Conservation (phyloP, 2,113 vertebrate genomes). For the Galemys pyrenaicus region DNA sequence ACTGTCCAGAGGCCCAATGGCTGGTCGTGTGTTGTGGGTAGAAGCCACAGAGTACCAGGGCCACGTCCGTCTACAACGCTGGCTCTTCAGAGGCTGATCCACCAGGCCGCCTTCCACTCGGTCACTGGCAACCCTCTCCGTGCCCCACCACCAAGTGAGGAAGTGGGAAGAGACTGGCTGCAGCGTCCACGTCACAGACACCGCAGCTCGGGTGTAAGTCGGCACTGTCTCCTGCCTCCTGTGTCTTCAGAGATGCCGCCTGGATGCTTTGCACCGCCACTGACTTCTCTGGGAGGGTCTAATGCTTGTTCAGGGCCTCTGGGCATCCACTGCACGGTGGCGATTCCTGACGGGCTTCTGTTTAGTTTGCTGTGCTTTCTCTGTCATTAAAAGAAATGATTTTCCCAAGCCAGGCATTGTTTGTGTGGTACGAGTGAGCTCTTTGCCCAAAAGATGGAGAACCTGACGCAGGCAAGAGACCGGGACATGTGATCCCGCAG, state of each 20-base stretch:
- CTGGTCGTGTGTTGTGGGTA: slow-evolving; percentile 37
- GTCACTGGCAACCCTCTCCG: slow-evolving; percentile 57
- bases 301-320: background rate
- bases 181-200: background rate
- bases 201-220: background rate
- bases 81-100: background rate
- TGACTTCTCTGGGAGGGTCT: slow-evolving; percentile 54
- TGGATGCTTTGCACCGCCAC: background rate
- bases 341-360: slow-evolving; percentile 34
- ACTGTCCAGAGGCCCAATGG: slow-evolving; percentile 36
- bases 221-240: slow-evolving; percentile 9
- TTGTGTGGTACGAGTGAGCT: background rate
- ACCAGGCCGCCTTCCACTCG: slow-evolving; percentile 53
- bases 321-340: background rate
- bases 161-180: slow-evolving; percentile 41
- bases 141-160: slow-evolving; percentile 53
- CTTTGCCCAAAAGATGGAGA: background rate
- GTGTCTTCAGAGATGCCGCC: slow-evolving; percentile 42
- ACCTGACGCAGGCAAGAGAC: background rate
- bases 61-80: background rate
- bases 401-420: slow-evolving; percentile 45
- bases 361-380: slow-evolving; percentile 75
- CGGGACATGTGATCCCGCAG: background rate
- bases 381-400: slow-evolving; percentile 73
- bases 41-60: slow-evolving; percentile 48